Evolutionary conservation across 2,888 invertebrate genomes (phyloP).

Genomic region (Acanthosepion pharaonis): DNA sequence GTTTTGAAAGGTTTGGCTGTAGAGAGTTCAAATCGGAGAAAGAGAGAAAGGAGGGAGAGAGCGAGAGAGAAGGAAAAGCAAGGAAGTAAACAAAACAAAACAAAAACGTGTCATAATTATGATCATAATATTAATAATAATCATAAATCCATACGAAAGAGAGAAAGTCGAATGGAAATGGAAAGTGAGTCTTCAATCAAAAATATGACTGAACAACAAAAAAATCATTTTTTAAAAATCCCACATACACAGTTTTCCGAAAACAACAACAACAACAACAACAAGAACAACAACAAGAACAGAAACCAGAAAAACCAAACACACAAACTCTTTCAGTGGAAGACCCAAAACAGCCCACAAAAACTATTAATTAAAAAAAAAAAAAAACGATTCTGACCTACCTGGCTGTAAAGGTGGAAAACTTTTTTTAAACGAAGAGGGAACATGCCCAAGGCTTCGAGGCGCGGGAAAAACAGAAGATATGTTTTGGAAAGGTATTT

Average conservation of each 20-base stretch:
- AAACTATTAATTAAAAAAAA: not conserved
- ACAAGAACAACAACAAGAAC: not conserved
- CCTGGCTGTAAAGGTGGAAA: not conserved
- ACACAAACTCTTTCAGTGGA: not conserved
- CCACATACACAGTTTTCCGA: not conserved
- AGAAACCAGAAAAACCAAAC: not conserved
- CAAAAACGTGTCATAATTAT: not conserved
- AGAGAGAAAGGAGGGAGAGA: slow-evolving; percentile 33
- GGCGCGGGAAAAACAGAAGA: not conserved
- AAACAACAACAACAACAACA: not conserved
- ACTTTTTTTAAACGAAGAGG: not conserved
- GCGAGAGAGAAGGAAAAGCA: not conserved
- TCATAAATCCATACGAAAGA: not conserved
- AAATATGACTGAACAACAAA: not conserved
- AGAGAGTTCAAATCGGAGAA: slow-evolving; percentile 33
- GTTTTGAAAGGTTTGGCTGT: slow-evolving; percentile 23
- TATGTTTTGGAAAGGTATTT: not conserved
- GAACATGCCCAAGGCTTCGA: not conserved
- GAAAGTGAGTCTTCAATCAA: not conserved
- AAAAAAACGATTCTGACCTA: not conserved
- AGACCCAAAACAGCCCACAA: not conserved
- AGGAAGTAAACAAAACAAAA: not conserved
- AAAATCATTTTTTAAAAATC: too few species aligned
- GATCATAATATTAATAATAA: not conserved
- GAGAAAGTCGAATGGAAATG: not conserved